A percentile compares a stretch with the other conserved stretches of the same genome.
These are phyloP conservation scores for Gonatopus flavifemur DNA, from an alignment of 1,140 invertebrate species.

Conservation along the genomic window DNA sequence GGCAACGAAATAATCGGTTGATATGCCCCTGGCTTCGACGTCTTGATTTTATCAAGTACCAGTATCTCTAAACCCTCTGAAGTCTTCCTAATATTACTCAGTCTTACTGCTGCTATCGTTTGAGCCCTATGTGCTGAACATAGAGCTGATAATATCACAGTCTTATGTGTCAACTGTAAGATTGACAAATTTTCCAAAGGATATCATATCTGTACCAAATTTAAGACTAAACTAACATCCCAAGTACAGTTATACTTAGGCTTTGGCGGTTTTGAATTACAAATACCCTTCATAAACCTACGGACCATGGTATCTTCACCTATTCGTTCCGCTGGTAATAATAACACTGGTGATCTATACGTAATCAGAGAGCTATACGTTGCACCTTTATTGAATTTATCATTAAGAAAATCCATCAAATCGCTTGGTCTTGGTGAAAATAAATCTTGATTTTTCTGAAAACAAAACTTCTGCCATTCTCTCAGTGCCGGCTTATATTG, in stretches of 20 bases:
- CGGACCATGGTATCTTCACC: not conserved
- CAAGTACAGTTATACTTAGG: no score
- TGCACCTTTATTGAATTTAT: not conserved
- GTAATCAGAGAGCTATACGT: not conserved
- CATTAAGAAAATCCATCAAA: not conserved
- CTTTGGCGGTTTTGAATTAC: no score
- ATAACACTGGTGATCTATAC: not conserved
- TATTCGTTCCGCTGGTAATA: not conserved
- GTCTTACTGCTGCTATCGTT: no score
- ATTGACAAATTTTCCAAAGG: no score
- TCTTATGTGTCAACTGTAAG: slow-evolving; percentile 22
- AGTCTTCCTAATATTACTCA: no score
- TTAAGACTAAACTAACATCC: no score
- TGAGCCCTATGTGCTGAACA: no score
- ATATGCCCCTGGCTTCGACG: not conserved
- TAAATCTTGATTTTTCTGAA: not conserved
- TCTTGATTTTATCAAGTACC: not conserved
- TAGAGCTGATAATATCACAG: slow-evolving; percentile 22
- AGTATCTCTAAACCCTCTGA: not conserved
- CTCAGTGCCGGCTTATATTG: not conserved
- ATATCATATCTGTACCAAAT: no score
- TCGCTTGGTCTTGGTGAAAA: not conserved
- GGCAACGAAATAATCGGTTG: not conserved
- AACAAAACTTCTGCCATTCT: not conserved
- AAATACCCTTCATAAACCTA: no score